Percentiles rank a stretch among this genome's conserved stretches.
These are phyloP conservation scores for Trachelus stipa DNA, from an alignment of 2,888 invertebrate genomes.

Conservation along the genomic window DNA sequence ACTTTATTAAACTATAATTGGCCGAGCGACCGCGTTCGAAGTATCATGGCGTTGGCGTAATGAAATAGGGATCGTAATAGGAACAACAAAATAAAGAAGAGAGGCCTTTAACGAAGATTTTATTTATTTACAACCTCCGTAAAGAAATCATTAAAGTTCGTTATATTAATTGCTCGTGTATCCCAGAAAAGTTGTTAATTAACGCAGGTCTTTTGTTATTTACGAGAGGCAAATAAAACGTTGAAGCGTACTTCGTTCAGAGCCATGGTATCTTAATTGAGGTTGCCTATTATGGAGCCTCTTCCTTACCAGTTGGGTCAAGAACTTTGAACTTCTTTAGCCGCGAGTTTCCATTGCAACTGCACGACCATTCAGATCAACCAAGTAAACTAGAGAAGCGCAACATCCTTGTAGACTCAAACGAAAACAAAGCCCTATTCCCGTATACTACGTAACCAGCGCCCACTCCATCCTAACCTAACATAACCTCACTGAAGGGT, in stretches of 20 bases:
- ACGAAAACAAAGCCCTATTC: background rate
- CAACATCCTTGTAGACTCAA: background rate
- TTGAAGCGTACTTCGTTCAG: background rate
- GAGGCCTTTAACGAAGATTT: slow-evolving; percentile 5
- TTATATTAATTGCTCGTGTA: slow-evolving; percentile 22
- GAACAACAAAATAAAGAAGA: background rate
- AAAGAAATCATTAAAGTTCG: slow-evolving; percentile 23
- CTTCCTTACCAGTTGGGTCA: slow-evolving; percentile 6
- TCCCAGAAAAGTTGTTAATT: slow-evolving; percentile 24
- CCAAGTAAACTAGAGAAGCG: background rate
- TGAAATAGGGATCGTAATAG: background rate
- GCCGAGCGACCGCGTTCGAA: background rate
- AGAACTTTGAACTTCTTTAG: background rate
- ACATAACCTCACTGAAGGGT: background rate
- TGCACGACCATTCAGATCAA: background rate
- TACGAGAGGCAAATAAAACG: slow-evolving; percentile 14
- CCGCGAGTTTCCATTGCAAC: background rate
- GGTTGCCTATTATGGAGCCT: slow-evolving; percentile 7
- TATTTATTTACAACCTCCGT: slow-evolving; percentile 24
- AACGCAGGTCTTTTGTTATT: slow-evolving; percentile 18
- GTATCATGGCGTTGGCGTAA: background rate
- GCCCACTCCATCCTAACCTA: background rate
- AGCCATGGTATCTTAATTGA: slow-evolving; percentile 8
- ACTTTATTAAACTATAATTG: background rate
- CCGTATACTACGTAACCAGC: background rate